These are phyloP conservation scores for Hippocampus comes DNA, from an alignment of 2,113 vertebrate genomes.

Conservation along the genomic window DNA sequence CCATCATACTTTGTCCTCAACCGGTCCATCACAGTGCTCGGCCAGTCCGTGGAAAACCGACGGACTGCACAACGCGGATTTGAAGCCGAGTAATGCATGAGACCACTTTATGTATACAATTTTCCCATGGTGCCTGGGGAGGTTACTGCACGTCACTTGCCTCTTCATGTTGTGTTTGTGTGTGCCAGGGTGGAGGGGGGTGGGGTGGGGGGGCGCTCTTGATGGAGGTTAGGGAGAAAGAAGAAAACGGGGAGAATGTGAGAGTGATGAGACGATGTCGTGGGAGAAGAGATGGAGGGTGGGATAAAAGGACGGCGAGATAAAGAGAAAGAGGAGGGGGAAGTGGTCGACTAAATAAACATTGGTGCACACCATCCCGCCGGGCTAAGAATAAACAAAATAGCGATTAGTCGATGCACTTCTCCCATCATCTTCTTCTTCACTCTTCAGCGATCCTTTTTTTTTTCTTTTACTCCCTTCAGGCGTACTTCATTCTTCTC, in stretches of 20 bases:
- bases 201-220: slow-evolving; percentile 4
- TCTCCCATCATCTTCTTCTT: slow-evolving; percentile 6
- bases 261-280: slow-evolving; percentile 30
- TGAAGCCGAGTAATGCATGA: slow-evolving; percentile 22
- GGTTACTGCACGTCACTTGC: slow-evolving; percentile 40
- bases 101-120: slow-evolving; percentile 57
- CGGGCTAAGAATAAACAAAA: slow-evolving; percentile 30
- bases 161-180: slow-evolving; percentile 31
- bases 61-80: slow-evolving; percentile 38
- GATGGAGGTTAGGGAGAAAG: not conserved
- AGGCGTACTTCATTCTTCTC: slow-evolving; percentile 36
- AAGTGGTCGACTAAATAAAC: slow-evolving; percentile 31
- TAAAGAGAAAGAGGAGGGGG: not conserved
- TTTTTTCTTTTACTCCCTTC: slow-evolving; percentile 25
- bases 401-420: slow-evolving; percentile 29
- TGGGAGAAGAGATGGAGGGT: slow-evolving; percentile 21
- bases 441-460: slow-evolving; percentile 16
- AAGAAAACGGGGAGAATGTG: not conserved
- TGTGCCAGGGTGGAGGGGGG: slow-evolving; percentile 37
- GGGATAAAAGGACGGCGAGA: slow-evolving; percentile 26
- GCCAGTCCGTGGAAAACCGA: slow-evolving; percentile 13
- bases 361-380: slow-evolving; percentile 10
- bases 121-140: slow-evolving; percentile 61
- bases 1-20: slow-evolving; percentile 3
- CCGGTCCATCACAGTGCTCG: not conserved